Base-by-base conservation (phyloP, 2,113 vertebrate genomes). In the Mesoclemmys tuberculata region DNA sequence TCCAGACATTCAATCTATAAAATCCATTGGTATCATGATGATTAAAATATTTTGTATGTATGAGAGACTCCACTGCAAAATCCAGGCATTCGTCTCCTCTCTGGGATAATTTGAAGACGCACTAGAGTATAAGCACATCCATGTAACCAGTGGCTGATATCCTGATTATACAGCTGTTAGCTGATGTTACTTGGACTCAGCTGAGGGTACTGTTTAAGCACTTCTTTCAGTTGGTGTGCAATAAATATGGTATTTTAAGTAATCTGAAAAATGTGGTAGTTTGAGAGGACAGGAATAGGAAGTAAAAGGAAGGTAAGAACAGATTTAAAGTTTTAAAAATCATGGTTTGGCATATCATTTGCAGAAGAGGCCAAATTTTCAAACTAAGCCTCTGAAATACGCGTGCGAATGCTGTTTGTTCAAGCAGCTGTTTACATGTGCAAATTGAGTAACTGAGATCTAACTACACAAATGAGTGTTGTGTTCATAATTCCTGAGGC, bases 151-250 rank as follows among this genome's bases (percentile, higher is more conserved):
- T 79, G 24, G n/a, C 78, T 94, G 55, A 84, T 91, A 85, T 85
- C 51, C 77, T 91, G 71, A 38, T 46, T 92, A 49, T n/a, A 90
- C 24, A 75, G 58, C 81, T 97, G 93, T 89, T 56, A 93, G 35
- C 44, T 89, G 77, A 86, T 58, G 35, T 44, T 82, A 52, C 49
- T 89, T 77, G 74, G 35, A 93, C 12, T 82, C 49, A 77, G n/a
- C 64, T 41, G 87, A 92, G 48, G 41, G 10, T 90, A 18, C 81
- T 88, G 41, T 80, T 80, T 92, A 26, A 35, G 27, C 1, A 1
- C 82, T 95, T 75, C 38, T 19, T 81, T 82, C 49, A 83, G 55
- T 46, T 96, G 81, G 16, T 11, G 44, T 80, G 24, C 38, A 44
- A 51, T 54, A n/a, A 48, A 68, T 52, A 22, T 2, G 35, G 55